Evolutionary conservation across 2,797 vertebrate species (phyloP).

Genomic region (Ctenosaura bakeri): DNA sequence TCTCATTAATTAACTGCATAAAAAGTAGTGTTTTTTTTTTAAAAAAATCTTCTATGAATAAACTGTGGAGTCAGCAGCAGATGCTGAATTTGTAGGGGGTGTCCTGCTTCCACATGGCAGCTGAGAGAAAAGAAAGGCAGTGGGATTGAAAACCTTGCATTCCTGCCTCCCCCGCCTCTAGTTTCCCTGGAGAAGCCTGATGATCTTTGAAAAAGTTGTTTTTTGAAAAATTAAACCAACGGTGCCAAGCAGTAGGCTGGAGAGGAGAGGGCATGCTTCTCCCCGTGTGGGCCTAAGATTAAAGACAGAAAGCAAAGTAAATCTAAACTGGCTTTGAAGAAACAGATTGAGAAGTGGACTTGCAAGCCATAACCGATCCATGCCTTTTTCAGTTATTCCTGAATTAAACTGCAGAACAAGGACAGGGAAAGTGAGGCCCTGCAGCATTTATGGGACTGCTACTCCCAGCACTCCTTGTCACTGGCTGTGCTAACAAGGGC

Average conservation of each 20-base stretch:
- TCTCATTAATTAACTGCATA: background rate
- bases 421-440: too few relatives aligned
- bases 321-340: conserved; percentile 1
- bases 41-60: background rate
- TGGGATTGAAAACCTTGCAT: background rate
- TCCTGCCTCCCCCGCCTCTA: too few relatives aligned
- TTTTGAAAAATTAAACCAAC: conserved; percentile 27
- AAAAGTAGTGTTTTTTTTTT: background rate
- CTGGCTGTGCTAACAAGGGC: too few relatives aligned
- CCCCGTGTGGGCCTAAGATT: conserved; percentile 10
- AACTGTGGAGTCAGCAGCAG: background rate
- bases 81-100: conserved; percentile 4
- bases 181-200: background rate
- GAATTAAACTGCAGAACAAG: background rate
- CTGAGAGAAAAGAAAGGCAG: background rate
- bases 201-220: conserved; percentile 61
- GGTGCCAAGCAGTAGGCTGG: background rate
- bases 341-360: too few relatives aligned
- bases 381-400: too few relatives aligned
- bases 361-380: too few relatives aligned
- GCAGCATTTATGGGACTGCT: too few relatives aligned
- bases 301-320: conserved; percentile 50
- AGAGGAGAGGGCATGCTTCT: conserved; percentile 21
- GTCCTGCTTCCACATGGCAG: background rate
- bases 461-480: too few relatives aligned